These are phyloP conservation scores for Dufourea novaeangliae DNA, from an alignment of 1,140 invertebrate genomes.

Conservation along the genomic window DNA sequence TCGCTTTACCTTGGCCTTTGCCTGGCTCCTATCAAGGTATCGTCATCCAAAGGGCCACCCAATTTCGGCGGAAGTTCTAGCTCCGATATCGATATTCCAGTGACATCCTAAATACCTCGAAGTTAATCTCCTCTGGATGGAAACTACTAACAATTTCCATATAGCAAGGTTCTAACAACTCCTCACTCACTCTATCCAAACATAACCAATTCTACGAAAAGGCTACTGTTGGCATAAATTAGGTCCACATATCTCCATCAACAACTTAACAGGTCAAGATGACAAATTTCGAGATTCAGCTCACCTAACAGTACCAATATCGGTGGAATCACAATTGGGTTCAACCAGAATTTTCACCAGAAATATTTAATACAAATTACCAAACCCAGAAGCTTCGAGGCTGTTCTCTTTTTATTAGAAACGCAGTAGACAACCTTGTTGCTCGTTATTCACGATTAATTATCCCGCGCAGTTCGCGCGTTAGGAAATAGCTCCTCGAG, in stretches of 20 bases:
- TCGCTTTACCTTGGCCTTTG: slow-evolving; percentile 34
- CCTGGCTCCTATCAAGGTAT: background rate
- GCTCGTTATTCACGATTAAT: slow-evolving; percentile 7
- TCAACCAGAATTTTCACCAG: slow-evolving; percentile 1
- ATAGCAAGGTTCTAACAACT: no score
- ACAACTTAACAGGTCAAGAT: background rate
- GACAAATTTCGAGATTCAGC: slow-evolving; percentile 5
- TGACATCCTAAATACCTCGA: background rate
- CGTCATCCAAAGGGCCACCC: background rate
- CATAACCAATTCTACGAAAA: no score
- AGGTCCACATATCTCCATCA: background rate
- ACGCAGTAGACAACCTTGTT: background rate
- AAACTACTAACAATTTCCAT: no score
- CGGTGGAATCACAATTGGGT: slow-evolving; percentile 1
- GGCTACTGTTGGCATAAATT: background rate
- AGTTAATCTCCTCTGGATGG: no score
- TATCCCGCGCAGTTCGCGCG: background rate
- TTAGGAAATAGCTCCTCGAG: slow-evolving; percentile 20
- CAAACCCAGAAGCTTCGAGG: background rate
- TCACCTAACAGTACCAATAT: background rate
- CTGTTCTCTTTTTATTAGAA: background rate
- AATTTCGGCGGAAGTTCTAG: background rate
- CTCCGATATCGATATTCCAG: background rate
- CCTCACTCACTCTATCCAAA: no score
- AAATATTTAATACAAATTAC: no score